Conservation (phyloP, 1,140 invertebrate genomes). For the Dreissena polymorpha region DNA sequence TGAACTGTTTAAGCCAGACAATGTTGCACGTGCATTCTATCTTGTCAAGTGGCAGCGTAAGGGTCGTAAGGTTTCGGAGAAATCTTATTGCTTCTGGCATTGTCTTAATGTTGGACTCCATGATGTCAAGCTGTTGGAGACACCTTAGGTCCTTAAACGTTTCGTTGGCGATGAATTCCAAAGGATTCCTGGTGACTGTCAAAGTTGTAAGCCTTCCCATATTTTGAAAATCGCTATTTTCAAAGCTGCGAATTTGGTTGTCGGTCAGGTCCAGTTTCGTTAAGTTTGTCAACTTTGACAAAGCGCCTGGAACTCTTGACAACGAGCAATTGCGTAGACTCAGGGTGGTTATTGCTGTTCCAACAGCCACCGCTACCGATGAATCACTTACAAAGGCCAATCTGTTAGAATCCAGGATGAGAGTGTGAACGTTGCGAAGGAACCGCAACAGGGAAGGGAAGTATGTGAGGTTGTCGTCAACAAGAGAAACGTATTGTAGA, state of each 20-base stretch:
- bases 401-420: conserved; percentile 40
- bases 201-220: conserved; percentile 23
- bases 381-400: conserved; percentile 44
- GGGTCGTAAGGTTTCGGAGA: neutral
- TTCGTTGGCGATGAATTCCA: conserved; percentile 46
- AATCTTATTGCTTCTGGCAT: conserved; percentile 47
- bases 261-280: conserved; percentile 28
- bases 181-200: conserved; percentile 27
- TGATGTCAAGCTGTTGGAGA: conserved; percentile 28
- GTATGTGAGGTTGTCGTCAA: conserved; percentile 37
- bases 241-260: conserved; percentile 47
- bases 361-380: conserved; percentile 25
- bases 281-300: conserved; percentile 45
- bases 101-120: conserved; percentile 27
- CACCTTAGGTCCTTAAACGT: conserved; percentile 34
- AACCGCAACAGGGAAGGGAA: conserved; percentile 38
- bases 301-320: conserved; percentile 37
- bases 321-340: conserved; percentile 47
- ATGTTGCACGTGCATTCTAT: conserved; percentile 51
- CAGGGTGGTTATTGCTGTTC: conserved; percentile 4
- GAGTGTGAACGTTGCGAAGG: conserved; percentile 3
- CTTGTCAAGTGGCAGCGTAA: conserved; percentile 31
- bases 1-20: conserved; percentile 50
- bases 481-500: conserved; percentile 24
- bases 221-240: conserved; percentile 49